Evolutionary conservation across 2,888 invertebrate species (phyloP), one percentile per base, ranked within the genome.

Genomic region (Leptinotarsa tumamoca): DNA sequence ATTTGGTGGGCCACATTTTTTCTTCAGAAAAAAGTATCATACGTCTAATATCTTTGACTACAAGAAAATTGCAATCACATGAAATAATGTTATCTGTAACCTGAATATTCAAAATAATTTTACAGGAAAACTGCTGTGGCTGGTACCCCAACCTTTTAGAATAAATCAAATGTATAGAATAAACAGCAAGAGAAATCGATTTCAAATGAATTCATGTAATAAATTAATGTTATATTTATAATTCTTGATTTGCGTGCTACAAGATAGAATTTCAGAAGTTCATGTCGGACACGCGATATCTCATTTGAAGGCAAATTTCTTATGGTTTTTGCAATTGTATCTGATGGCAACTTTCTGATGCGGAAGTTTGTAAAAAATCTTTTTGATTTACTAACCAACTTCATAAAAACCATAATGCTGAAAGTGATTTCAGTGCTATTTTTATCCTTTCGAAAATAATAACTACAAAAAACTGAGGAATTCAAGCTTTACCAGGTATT

Each of bases 181-280:
- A 52, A 68, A 58, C 52, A 63, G 33, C 27, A 71, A 15, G 15
- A 23, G 17, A 52, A 52, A 71, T 77, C 76, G 74, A 77, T 77
- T 71, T 68, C 51, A n/a, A 70, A 69, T 58, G 51, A 69, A 75
- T 71, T 77, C 74, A 77, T 75, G 73, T 75, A 77, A 77, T 75
- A 73, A 74, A 73, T 75, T 77, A 77, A 74, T 50, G 69, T 77
- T 72, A 73, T 73, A 70, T 78, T 73, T 71, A 73, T 70, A 75
- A 75, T 75, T 63, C 61, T 67, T 54, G 17, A 69, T 70, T 77
- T 61, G 78, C 78, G 75, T 78, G 78, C 66, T 49, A 33, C 18
- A 56, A 67, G 51, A 63, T 67, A 33, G 50, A 51, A 74, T 61
- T 18, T 58, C n/a, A 56, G 15, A 70, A 61, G 50, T 70, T 21